These are phyloP conservation scores for Acropora yongei DNA, from an alignment of 64 coral and sea anemone species.

Conservation along the genomic window DNA sequence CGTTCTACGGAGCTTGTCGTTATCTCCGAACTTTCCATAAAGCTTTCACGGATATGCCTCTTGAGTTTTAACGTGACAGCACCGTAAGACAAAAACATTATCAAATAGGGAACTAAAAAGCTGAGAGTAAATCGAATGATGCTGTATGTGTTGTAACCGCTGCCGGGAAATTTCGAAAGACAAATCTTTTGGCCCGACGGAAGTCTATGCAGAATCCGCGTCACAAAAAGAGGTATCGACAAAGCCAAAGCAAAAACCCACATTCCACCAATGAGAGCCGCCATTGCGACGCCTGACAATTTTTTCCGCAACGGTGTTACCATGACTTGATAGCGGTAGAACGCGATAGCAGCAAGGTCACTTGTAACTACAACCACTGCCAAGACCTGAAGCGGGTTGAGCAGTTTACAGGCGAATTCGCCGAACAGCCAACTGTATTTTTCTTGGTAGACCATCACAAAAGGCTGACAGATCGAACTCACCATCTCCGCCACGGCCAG, in stretches of 20 bases:
- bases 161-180: conserved; percentile 8
- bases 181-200: conserved; percentile 32
- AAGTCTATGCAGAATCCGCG: neutral
- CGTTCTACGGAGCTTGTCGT: neutral
- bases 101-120: conserved; percentile 59
- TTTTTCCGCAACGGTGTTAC: neutral
- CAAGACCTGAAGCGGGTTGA: conserved; percentile 68
- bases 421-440: conserved; percentile 75
- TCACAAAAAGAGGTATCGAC: conserved; percentile 22
- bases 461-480: conserved; percentile 57
- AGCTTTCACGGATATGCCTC: conserved; percentile 59
- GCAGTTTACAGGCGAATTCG: conserved; percentile 60
- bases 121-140: conserved; percentile 51
- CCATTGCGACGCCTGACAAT: neutral
- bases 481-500: conserved; percentile 75
- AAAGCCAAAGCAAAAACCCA: conserved; percentile 43
- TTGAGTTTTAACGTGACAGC: conserved; percentile 67
- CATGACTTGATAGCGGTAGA: conserved; percentile 67
- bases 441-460: conserved; percentile 61
- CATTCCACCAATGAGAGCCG: conserved; percentile 20
- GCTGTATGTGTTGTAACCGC: conserved; percentile 15
- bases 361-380: conserved; percentile 62
- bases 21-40: neutral
- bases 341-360: conserved; percentile 74
- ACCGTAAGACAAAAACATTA: conserved; percentile 60